Percentiles rank a stretch among this genome's conserved stretches.
phyloP scores from a whole-genome alignment of 2,113 vertebrate species.

The Catagonus wagneri region DNA sequence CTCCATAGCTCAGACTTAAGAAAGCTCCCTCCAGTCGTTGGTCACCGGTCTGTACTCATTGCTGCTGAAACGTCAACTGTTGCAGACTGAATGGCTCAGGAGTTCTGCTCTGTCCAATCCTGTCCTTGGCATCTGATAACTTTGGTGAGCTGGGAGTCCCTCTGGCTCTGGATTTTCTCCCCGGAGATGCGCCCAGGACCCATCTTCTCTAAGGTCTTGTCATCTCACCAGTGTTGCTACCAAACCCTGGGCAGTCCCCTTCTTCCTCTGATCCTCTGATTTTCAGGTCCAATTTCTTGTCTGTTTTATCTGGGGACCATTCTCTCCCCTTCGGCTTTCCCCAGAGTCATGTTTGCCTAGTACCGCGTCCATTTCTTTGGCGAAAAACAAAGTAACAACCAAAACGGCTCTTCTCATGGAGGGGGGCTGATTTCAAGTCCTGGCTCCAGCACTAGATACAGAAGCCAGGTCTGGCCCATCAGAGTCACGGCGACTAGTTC shows the following conservation, averaged over 20 bases:
- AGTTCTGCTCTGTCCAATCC: background rate
- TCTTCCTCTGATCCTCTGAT: background rate
- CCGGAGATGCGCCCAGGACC: background rate
- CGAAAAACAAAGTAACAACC: background rate
- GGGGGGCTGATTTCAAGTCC: background rate
- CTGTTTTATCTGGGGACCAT: background rate
- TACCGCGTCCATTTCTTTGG: background rate
- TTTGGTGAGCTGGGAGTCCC: background rate
- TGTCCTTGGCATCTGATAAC: background rate
- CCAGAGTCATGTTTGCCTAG: background rate
- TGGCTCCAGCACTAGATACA: background rate
- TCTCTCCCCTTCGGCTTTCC: background rate
- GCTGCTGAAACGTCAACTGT: background rate
- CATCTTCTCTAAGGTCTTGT: background rate
- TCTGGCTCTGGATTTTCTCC: background rate
- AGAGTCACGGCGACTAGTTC: background rate
- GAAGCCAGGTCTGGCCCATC: background rate
- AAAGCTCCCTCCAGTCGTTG: background rate
- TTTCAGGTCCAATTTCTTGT: background rate
- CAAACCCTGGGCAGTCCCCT: background rate
- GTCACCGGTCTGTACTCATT: background rate
- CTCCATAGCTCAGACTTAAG: background rate
- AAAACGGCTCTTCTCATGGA: background rate
- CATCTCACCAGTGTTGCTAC: background rate
- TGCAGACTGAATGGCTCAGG: background rate